phyloP scores from a whole-genome alignment of 1,140 invertebrate species.

The Lethrus apterus region DNA sequence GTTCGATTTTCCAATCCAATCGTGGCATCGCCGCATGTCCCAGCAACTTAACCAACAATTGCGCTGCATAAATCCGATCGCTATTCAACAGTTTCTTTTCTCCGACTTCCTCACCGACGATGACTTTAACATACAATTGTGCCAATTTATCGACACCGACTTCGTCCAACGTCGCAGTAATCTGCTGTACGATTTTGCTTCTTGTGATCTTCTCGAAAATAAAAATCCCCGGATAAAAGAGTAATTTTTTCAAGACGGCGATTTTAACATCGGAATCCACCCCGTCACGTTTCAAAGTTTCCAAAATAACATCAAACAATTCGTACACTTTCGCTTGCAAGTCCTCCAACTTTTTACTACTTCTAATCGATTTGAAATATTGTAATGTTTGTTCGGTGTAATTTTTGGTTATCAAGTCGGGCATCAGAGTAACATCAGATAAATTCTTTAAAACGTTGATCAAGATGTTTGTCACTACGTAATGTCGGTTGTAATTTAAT shows the following conservation, averaged over 20 bases:
- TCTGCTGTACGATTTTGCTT: constrained; percentile 52
- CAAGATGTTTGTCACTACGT: constrained; percentile 40
- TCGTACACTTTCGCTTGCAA: constrained; percentile 42
- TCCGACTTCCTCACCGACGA: constrained; percentile 45
- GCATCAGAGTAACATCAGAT: constrained; percentile 21
- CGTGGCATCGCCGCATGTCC: constrained; percentile 53
- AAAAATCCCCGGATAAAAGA: constrained; percentile 58
- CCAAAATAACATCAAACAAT: constrained; percentile 47
- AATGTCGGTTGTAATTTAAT: constrained; percentile 52
- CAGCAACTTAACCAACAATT: constrained; percentile 57
- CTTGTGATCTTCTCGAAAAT: constrained; percentile 64
- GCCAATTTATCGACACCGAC: constrained; percentile 55
- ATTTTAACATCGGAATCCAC: constrained; percentile 48
- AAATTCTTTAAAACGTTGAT: constrained; percentile 27
- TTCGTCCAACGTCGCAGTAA: constrained; percentile 51
- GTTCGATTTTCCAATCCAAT: constrained; percentile 55
- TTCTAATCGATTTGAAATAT: constrained; percentile 47
- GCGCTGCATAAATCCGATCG: constrained; percentile 57
- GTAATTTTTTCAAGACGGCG: constrained; percentile 51
- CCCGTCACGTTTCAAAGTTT: constrained; percentile 43
- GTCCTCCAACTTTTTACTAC: constrained; percentile 43
- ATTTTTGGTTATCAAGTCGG: constrained; percentile 33
- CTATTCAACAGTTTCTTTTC: constrained; percentile 50
- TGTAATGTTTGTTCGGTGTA: constrained; percentile 41
- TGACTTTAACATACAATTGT: constrained; percentile 51